Conservation (phyloP, 2,113 vertebrate species). For the Muntiacus muntjak region DNA sequence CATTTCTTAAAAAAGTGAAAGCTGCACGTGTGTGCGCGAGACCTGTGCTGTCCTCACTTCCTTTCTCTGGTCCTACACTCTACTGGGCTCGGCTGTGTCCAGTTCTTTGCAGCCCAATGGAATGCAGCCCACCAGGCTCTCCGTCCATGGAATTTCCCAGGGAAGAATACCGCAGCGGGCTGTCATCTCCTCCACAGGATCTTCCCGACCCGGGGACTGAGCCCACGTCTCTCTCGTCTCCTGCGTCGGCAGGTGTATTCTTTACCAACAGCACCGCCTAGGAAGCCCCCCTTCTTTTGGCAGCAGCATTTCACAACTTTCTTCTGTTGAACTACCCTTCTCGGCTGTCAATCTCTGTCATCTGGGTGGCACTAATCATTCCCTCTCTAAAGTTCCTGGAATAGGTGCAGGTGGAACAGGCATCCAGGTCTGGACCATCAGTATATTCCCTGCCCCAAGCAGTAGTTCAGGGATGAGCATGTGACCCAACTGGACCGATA, state of each 20-base stretch:
- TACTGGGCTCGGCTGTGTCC: background rate
- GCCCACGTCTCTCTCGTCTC: accelerated
- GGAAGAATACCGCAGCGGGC: background rate
- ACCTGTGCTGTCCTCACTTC: background rate
- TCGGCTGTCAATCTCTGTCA: background rate
- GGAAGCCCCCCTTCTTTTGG: background rate
- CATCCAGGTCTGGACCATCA: background rate
- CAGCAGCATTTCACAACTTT: background rate
- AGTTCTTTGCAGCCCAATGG: background rate
- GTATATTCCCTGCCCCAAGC: background rate
- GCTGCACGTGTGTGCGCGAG: background rate
- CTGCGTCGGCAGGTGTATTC: background rate
- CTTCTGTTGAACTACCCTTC: background rate
- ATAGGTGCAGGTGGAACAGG: background rate
- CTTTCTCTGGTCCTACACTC: too few species aligned
- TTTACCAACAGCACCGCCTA: background rate
- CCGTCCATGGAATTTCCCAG: background rate
- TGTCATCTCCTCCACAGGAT: background rate
- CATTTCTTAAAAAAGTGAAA: background rate
- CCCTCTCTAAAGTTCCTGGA: background rate
- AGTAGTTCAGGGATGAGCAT: background rate
- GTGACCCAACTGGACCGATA: background rate
- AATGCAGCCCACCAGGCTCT: background rate
- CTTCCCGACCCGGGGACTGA: accelerated
- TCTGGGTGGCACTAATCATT: background rate